Evolutionary conservation across 2,888 invertebrate genomes (phyloP).

Genomic region (Entomobrya proxima): DNA sequence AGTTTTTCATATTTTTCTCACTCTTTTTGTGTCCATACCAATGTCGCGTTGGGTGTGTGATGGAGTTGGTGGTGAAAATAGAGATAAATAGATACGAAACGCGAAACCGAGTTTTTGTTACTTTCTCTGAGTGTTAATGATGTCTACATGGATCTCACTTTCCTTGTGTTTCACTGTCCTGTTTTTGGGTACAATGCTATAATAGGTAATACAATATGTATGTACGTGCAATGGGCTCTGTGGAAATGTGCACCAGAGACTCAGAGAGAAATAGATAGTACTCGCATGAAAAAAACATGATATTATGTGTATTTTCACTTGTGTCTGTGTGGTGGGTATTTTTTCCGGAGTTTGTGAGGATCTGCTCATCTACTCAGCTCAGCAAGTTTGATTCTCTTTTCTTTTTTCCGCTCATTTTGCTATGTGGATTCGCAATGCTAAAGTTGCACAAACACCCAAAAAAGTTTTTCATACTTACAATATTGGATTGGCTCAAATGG

Average conservation of each 20-base stretch:
- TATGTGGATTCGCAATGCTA: background rate
- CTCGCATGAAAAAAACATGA: conserved; percentile 59
- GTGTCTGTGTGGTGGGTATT: background rate
- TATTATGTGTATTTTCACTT: conserved; percentile 50
- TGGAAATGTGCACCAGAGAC: conserved; percentile 4
- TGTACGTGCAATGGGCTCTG: background rate
- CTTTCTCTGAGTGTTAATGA: conserved; percentile 60
- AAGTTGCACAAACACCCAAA: background rate
- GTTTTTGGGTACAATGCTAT: conserved; percentile 15
- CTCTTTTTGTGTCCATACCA: background rate
- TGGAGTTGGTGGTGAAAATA: conserved; percentile 3
- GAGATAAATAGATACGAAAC: conserved; percentile 48
- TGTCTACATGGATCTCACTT: conserved; percentile 24
- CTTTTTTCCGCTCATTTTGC: background rate
- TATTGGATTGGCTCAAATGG: conserved; percentile 43
- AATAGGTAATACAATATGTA: conserved; percentile 16
- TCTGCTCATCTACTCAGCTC: conserved; percentile 7
- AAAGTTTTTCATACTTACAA: background rate
- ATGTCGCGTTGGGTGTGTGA: background rate
- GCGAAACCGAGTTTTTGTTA: conserved; percentile 36
- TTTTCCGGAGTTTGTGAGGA: background rate
- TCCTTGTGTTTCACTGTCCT: background rate
- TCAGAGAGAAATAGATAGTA: conserved; percentile 6
- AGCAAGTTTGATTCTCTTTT: conserved; percentile 27
- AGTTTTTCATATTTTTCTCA: no score